Percentiles rank a stretch among this genome's conserved stretches.
phyloP scores from a whole-genome alignment of 2,888 invertebrate species.

The Serrognathus titanus region DNA sequence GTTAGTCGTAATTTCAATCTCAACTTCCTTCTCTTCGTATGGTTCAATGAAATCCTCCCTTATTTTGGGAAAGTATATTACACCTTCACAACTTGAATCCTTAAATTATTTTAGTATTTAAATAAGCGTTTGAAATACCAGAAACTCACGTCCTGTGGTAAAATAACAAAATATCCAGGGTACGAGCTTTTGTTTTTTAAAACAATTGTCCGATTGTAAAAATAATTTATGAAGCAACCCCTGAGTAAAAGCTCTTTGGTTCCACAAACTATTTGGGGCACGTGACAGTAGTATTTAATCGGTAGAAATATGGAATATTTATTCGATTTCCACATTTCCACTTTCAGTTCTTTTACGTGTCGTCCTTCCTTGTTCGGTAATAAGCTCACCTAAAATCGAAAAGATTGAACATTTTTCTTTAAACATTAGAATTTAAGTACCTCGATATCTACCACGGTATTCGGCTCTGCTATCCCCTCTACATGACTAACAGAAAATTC shows the following conservation, averaged over 20 bases:
- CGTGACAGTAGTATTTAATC: constrained; percentile 52
- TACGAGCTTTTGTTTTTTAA: constrained; percentile 51
- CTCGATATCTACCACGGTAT: constrained; percentile 48
- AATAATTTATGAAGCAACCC: constrained; percentile 59
- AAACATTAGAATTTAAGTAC: constrained; percentile 37
- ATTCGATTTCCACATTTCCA: constrained; percentile 58
- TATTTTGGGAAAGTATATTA: constrained; percentile 28
- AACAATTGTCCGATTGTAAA: constrained; percentile 52
- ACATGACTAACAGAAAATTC: constrained; percentile 55
- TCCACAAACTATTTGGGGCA: constrained; percentile 51
- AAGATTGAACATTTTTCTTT: constrained; percentile 3
- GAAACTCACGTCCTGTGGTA: constrained; percentile 5
- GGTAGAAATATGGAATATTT: constrained; percentile 55
- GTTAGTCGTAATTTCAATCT: constrained; percentile 41
- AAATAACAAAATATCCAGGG: constrained; percentile 46
- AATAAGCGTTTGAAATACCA: neutral
- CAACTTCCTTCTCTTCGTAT: constrained; percentile 43
- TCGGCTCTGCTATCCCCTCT: constrained; percentile 50
- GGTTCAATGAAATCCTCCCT: constrained; percentile 50
- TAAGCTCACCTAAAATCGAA: constrained; percentile 52
- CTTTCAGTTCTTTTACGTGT: constrained; percentile 32
- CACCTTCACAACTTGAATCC: neutral
- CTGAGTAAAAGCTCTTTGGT: constrained; percentile 54
- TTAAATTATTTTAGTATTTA: neutral
- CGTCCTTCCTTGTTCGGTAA: constrained; percentile 47